Conservation (phyloP, 2,797 vertebrate species). For the Alectoris magna region DNA sequence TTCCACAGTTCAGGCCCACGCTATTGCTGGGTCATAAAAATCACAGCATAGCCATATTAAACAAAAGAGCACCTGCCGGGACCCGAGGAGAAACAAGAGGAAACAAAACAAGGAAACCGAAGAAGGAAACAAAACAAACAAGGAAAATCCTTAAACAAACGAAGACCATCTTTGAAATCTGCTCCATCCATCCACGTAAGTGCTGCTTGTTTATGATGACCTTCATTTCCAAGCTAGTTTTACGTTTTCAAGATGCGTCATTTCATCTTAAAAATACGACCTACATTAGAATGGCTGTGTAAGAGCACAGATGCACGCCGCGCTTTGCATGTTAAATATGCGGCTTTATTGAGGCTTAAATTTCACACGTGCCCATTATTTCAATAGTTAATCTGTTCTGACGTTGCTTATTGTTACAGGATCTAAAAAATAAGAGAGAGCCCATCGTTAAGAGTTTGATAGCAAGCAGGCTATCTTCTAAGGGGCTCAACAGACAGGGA, state of each 20-base stretch:
- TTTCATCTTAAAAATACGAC: neutral
- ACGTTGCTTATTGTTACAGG: conserved; percentile 8
- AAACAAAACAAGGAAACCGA: conserved; percentile 14
- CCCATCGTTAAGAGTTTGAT: neutral
- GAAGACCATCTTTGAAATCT: neutral
- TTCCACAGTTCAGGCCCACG: neutral
- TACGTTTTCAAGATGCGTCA: neutral
- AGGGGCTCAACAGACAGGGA: neutral
- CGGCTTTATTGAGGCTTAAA: neutral
- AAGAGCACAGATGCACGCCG: neutral
- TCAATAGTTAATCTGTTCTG: conserved; percentile 15
- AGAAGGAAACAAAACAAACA: conserved; percentile 18
- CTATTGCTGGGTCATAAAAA: conserved; percentile 24
- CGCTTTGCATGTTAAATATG: neutral
- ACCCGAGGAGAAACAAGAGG: neutral
- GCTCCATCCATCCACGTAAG: neutral
- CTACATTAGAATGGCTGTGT: neutral
- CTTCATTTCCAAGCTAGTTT: neutral
- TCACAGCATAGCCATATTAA: neutral
- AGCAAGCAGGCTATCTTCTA: conserved; percentile 4
- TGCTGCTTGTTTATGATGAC: neutral
- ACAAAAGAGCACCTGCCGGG: conserved; percentile 8
- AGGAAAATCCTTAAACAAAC: conserved; percentile 17
- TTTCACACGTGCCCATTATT: conserved; percentile 33
- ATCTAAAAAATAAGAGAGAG: neutral